Evolutionary conservation across 2,797 vertebrate species (phyloP).

Genomic region (Coendou prehensilis): DNA sequence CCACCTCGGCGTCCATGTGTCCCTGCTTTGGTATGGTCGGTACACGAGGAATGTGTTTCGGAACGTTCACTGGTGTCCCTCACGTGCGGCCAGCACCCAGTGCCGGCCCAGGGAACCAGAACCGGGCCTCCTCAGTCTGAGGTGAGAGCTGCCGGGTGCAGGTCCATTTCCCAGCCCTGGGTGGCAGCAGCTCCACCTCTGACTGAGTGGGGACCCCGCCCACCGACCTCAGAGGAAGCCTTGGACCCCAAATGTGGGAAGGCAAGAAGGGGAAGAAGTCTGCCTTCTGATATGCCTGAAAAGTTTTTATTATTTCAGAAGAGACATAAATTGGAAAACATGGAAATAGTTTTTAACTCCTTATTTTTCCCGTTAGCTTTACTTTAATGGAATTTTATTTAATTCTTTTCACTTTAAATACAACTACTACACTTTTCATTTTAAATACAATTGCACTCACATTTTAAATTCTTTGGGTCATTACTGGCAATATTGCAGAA

Average conservation of each 20-base stretch:
- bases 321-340: background rate
- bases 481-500: background rate
- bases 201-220: background rate
- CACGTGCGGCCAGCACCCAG: accelerated
- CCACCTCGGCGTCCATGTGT: accelerated
- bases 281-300: background rate
- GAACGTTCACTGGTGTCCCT: accelerated
- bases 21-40: background rate
- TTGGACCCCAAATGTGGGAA: accelerated
- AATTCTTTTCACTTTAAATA: background rate
- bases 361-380: background rate
- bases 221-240: background rate
- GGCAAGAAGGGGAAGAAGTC: accelerated
- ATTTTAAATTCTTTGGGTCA: background rate
- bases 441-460: background rate
- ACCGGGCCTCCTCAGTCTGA: no score
- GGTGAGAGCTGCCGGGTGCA: no score
- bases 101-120: accelerated
- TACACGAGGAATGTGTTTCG: no score
- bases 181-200: background rate
- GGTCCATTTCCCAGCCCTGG: background rate
- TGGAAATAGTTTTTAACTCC: background rate
- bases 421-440: background rate
- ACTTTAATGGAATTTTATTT: background rate
- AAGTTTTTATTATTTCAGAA: background rate